Evolutionary conservation across 2,888 invertebrate genomes (phyloP), one percentile per base, ranked within the genome.

Genomic region (Tetropium fuscum): DNA sequence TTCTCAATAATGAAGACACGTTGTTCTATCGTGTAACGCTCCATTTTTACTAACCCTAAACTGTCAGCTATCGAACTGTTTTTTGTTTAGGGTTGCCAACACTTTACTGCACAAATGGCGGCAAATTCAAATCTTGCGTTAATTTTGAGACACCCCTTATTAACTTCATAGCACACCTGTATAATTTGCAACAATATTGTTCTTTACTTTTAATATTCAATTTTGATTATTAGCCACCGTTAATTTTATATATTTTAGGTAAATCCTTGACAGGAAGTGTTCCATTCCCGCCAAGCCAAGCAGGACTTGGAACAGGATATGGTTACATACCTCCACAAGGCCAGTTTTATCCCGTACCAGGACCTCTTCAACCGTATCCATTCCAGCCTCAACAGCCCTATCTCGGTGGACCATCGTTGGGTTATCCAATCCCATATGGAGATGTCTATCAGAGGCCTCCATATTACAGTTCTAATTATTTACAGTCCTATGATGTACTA

Each of bases 341-440:
- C 15, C 44, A 44, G 22, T 44, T 44, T 22, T 44, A 44, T 27
- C 44, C 44, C n/a, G 4, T 3, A 16, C 44, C 25, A 27, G 44
- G 27, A n/a, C 15, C 25, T 4, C 27, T 27, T 13, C 25, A n/a
- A 4, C 43, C 5, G 7, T 22, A 32, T 11, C 47, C 47, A 6
- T 15, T 20, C 15, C 36, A 19, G 5, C 27, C 19, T 1, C 3
- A 8, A 20, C 19, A 16, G 7, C 47, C 47, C 2, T 15, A 34
- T 13, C 15, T 13, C 15, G 13, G 13, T 22, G 22, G 20, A 13
- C n/a, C n/a, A n/a, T 16, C 27, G 3, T 13, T 7, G n/a, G 27
- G 44, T 3, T 44, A 27, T 27, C 44, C 44, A 25, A 41, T 22
- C 3, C 2, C 32, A 11, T n/a, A n/a, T 5, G 32, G 20, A 0